Evolutionary conservation across 2,113 vertebrate species (phyloP).

Genomic region (Noctilio leporinus): DNA sequence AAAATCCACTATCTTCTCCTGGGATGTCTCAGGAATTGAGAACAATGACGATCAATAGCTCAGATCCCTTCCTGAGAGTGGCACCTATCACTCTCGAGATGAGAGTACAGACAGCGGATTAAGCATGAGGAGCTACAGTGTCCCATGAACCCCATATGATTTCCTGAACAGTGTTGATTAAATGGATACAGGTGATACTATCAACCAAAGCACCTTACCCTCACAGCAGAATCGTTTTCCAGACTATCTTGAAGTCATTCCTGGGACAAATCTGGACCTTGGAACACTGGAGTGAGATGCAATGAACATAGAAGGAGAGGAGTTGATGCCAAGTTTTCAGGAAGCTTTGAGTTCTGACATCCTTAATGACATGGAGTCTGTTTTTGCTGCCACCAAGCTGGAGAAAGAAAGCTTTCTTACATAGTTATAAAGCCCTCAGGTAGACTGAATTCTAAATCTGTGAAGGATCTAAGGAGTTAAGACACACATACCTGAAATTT

Average conservation of each 20-base stretch:
- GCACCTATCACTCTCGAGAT: conserved; percentile 98
- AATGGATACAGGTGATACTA: conserved; percentile 98
- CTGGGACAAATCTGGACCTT: conserved; percentile 98
- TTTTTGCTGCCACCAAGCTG: conserved; percentile 97
- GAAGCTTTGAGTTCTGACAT: conserved; percentile 98
- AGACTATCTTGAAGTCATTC: conserved; percentile 98
- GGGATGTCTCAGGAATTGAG: conserved; percentile 95
- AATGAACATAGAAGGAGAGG: conserved; percentile 98
- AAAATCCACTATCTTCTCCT: conserved; percentile 93
- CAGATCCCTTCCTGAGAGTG: conserved; percentile 99
- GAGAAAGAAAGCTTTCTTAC: conserved; percentile 99
- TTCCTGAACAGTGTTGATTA: conserved; percentile 99
- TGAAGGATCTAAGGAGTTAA: conserved; percentile 89
- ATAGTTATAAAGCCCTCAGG: conserved; percentile 93
- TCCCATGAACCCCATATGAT: conserved; percentile 97
- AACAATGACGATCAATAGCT: conserved; percentile 99
- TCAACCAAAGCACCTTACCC: conserved; percentile 89
- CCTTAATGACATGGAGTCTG: conserved; percentile 99
- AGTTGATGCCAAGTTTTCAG: conserved; percentile 99
- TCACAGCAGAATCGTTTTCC: conserved; percentile 97
- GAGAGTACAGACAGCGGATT: conserved; percentile 98
- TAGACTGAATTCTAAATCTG: conserved; percentile 87
- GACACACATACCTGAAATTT: conserved; percentile 75
- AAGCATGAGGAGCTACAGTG: conserved; percentile 99
- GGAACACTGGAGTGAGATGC: conserved; percentile 96